Conservation (phyloP, 1,140 invertebrate species). For the Delia radicum region DNA sequence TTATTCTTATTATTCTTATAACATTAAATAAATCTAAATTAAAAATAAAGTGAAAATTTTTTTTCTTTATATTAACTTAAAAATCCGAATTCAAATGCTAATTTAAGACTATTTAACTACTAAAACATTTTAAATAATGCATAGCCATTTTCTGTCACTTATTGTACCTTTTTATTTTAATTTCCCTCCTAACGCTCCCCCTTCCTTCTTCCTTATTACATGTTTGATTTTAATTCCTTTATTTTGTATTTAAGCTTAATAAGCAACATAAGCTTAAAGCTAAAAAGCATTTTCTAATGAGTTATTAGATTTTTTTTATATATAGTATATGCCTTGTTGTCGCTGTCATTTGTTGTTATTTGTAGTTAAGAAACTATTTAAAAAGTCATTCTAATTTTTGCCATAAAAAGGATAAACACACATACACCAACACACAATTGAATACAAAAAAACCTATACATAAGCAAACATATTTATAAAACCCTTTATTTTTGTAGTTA, state of each 20-base stretch:
- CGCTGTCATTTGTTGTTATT: background rate
- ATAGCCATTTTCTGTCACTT: too few relatives aligned
- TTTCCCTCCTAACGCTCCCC: background rate
- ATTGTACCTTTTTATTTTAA: background rate
- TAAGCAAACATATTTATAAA: background rate
- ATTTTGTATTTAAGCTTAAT: conserved; percentile 25
- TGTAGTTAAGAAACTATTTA: conserved; percentile 45
- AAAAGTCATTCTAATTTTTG: conserved; percentile 55
- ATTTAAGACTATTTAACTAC: too few relatives aligned
- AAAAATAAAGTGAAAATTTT: too few relatives aligned
- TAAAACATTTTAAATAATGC: background rate
- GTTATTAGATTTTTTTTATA: conserved; percentile 40
- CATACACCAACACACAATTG: background rate
- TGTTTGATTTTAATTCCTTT: too few relatives aligned
- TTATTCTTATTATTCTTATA: too few relatives aligned
- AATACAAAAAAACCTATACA: background rate
- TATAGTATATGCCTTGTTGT: conserved; percentile 8
- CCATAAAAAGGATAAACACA: conserved; percentile 4
- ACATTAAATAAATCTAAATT: too few relatives aligned
- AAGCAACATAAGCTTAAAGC: conserved; percentile 48
- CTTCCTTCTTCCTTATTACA: too few relatives aligned
- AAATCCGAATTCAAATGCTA: too few relatives aligned
- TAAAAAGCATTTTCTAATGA: conserved; percentile 42
- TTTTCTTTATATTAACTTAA: too few relatives aligned
- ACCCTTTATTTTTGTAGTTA: background rate